A percentile compares a stretch with the other conserved stretches of the same genome.
Conservation (phyloP, 2,797 vertebrate genomes). For the Melanotaenia maccullochi region DNA sequence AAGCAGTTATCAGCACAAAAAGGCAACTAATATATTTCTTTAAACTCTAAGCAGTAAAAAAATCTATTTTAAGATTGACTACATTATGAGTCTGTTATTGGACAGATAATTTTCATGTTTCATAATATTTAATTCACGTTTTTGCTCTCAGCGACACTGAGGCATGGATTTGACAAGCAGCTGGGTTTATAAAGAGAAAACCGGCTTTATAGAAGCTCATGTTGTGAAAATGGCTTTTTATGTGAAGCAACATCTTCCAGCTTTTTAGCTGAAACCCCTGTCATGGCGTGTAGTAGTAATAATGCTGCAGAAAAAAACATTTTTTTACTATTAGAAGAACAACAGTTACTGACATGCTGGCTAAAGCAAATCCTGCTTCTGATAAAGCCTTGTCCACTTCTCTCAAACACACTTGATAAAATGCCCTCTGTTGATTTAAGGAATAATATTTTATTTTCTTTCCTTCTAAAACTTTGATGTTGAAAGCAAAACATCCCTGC, state of each 20-base stretch:
- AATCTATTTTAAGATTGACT: no score
- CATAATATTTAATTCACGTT: no score
- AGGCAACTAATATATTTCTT: neutral
- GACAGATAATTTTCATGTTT: no score
- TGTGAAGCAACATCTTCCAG: slow-evolving; percentile 3
- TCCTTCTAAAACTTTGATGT: neutral
- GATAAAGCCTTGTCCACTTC: neutral
- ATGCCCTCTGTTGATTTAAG: neutral
- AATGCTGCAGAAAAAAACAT: no score
- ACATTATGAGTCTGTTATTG: no score
- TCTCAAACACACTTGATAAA: neutral
- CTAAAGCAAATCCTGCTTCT: slow-evolving; percentile 3
- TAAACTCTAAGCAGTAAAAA: neutral
- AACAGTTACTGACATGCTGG: neutral
- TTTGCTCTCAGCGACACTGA: neutral
- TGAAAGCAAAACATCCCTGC: neutral
- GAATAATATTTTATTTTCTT: neutral
- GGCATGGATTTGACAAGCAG: no score
- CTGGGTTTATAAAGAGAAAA: slow-evolving; percentile 1
- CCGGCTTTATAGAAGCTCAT: neutral
- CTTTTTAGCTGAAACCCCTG: neutral
- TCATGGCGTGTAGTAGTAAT: neutral
- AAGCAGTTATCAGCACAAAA: no score
- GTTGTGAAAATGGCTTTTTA: slow-evolving; percentile 1
- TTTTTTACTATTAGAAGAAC: no score